A percentile compares a stretch with the other conserved stretches of the same genome.
phyloP scores from a whole-genome alignment of 2,797 vertebrate species.

The Gadopsis bispinosus region DNA sequence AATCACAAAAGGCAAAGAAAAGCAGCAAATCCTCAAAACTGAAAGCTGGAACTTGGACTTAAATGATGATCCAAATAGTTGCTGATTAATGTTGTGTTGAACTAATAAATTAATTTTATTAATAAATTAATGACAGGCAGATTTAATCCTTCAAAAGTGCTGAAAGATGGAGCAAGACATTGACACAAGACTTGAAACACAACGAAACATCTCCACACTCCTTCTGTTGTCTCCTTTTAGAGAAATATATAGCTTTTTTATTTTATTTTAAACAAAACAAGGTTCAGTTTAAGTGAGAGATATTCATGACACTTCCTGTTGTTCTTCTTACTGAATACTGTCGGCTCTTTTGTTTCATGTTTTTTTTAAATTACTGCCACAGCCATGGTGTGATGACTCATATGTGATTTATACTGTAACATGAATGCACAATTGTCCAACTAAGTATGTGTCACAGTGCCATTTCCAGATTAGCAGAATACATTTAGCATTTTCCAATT shows the following conservation, averaged over 20 bases:
- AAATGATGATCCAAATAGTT: background rate
- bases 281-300: background rate
- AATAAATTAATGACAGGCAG: too few relatives aligned
- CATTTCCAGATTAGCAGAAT: background rate
- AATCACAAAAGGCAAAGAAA: too few relatives aligned
- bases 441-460: background rate
- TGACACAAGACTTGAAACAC: background rate
- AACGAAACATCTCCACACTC: too few relatives aligned
- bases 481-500: background rate
- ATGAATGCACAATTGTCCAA: background rate
- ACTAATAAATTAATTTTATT: too few relatives aligned
- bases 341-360: background rate
- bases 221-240: background rate
- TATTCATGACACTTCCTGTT: background rate
- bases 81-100: too few relatives aligned
- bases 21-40: too few relatives aligned
- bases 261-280: background rate
- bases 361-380: background rate
- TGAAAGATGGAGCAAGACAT: background rate
- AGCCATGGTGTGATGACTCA: background rate
- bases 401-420: background rate
- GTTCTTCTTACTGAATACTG: background rate
- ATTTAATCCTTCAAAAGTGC: background rate
- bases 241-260: background rate
- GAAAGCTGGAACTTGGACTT: background rate